These are phyloP conservation scores for Aphodius sticticus DNA, from an alignment of 2,888 invertebrate genomes.

Conservation along the genomic window DNA sequence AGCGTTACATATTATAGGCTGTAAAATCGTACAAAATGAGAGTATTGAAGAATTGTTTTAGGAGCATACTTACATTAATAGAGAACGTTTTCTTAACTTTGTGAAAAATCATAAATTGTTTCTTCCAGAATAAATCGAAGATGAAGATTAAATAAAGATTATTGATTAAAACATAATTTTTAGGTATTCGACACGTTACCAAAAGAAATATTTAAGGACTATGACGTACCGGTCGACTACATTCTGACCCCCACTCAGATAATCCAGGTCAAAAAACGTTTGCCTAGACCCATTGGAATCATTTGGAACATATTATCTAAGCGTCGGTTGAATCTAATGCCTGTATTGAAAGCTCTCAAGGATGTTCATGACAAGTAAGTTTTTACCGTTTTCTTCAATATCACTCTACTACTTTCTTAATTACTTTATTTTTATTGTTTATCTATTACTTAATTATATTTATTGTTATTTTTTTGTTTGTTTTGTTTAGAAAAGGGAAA, in stretches of 20 bases:
- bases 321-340: slow-evolving; percentile 75
- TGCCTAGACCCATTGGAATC: slow-evolving; percentile 75
- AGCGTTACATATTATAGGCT: too few relatives aligned
- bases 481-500: slow-evolving; percentile 60
- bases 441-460: too few relatives aligned
- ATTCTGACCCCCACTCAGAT: slow-evolving; percentile 87
- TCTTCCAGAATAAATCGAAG: too few relatives aligned
- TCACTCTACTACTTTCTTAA: slow-evolving; percentile 10
- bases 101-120: too few relatives aligned
- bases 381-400: neutral
- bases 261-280: slow-evolving; percentile 66
- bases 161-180: slow-evolving; percentile 28
- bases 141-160: too few relatives aligned
- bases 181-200: slow-evolving; percentile 79
- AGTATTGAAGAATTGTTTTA: too few relatives aligned
- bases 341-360: slow-evolving; percentile 74
- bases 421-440: too few relatives aligned
- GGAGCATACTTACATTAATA: too few relatives aligned
- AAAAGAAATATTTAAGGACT: slow-evolving; percentile 74
- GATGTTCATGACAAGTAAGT: slow-evolving; percentile 73
- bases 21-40: too few relatives aligned
- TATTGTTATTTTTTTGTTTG: neutral
- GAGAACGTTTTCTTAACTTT: too few relatives aligned
- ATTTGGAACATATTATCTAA: slow-evolving; percentile 81
- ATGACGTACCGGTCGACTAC: slow-evolving; percentile 86